These are phyloP conservation scores for Cotesia chilonis DNA, from an alignment of 1,140 invertebrate species.

Conservation along the genomic window DNA sequence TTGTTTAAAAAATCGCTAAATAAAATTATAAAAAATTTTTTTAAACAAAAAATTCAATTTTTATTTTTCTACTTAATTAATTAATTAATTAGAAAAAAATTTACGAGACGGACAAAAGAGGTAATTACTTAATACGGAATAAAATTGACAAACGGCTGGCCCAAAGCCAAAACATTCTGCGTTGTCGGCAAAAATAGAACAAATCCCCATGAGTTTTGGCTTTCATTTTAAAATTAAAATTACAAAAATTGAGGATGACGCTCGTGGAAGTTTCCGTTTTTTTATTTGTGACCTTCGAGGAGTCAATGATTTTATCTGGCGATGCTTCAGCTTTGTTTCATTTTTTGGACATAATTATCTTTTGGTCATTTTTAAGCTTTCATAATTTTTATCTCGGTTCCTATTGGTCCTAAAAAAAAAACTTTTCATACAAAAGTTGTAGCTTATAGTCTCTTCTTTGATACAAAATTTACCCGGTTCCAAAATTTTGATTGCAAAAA, in stretches of 20 bases:
- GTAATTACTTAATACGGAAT: constrained; percentile 34
- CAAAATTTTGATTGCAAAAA: too few relatives aligned
- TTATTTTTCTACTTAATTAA: too few relatives aligned
- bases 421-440: too few relatives aligned
- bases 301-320: constrained; percentile 2
- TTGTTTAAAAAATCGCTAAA: constrained; percentile 27
- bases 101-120: too few relatives aligned
- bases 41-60: constrained; percentile 1
- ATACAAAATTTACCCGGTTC: too few relatives aligned
- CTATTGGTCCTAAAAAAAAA: too few relatives aligned
- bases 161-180: constrained; percentile 59
- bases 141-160: constrained; percentile 55
- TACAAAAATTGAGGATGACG: constrained; percentile 21
- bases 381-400: too few relatives aligned
- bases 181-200: constrained; percentile 59
- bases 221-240: constrained; percentile 29
- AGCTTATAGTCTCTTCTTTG: too few relatives aligned
- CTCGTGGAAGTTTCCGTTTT: constrained; percentile 37
- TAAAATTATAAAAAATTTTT: neutral
- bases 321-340: neutral
- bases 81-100: too few relatives aligned
- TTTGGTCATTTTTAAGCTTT: too few relatives aligned
- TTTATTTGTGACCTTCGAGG: constrained; percentile 38
- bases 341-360: too few relatives aligned
- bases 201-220: constrained; percentile 62